These are phyloP conservation scores for Grantiella picta DNA, from an alignment of 2,113 vertebrate genomes.

Conservation along the genomic window DNA sequence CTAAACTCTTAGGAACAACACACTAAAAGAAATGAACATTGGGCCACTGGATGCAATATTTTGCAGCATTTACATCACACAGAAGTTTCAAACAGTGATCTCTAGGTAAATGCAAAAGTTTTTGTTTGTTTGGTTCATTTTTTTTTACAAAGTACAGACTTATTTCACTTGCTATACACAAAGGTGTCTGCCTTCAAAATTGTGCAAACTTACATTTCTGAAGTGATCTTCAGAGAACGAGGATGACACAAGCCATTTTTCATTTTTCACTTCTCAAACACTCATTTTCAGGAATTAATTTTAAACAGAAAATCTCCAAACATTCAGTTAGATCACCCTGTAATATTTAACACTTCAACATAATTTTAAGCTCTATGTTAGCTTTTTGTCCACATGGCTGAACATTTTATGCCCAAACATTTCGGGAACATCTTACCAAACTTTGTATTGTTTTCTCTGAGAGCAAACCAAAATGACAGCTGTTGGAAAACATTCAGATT, in stretches of 20 bases:
- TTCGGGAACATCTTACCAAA: neutral
- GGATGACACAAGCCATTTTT: neutral
- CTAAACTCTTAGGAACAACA: neutral
- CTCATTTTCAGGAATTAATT: neutral
- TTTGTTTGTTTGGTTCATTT: neutral
- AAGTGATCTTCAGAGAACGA: constrained; percentile 12
- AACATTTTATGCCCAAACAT: neutral
- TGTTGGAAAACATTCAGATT: neutral
- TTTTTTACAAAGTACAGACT: constrained; percentile 8
- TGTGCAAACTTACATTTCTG: neutral
- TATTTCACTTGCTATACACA: neutral
- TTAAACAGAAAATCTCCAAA: neutral
- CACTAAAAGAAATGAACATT: neutral
- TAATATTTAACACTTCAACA: neutral
- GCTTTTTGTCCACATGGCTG: neutral
- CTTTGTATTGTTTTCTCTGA: neutral
- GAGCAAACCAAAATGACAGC: neutral
- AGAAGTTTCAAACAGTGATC: constrained; percentile 30
- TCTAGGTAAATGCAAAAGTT: constrained; percentile 7
- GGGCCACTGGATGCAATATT: neutral
- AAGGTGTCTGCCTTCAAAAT: neutral
- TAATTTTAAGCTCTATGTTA: neutral
- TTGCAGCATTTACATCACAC: constrained; percentile 24
- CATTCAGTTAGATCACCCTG: neutral
- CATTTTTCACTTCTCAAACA: neutral